These are phyloP conservation scores for Sycophila sp. DNA, from an alignment of 1,140 invertebrate species.

Conservation along the genomic window DNA sequence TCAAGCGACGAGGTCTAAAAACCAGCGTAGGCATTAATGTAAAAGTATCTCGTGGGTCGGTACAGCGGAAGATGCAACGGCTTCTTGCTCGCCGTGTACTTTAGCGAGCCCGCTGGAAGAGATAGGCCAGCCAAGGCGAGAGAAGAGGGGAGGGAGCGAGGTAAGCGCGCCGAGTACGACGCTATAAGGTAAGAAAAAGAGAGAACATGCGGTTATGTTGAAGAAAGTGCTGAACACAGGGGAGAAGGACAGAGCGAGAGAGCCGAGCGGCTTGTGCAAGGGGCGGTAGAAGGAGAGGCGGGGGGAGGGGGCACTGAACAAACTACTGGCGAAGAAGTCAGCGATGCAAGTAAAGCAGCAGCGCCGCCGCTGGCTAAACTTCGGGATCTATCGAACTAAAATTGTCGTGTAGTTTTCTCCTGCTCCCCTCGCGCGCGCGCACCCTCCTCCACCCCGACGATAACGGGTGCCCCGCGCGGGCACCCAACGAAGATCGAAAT, in stretches of 20 bases:
- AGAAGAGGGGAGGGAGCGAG: background rate
- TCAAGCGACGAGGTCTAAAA: slow-evolving; percentile 9
- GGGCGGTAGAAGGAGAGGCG: slow-evolving; percentile 10
- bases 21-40: slow-evolving; percentile 20
- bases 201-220: slow-evolving; percentile 50
- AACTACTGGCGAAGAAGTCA: slow-evolving; percentile 65
- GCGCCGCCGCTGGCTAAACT: slow-evolving; percentile 62
- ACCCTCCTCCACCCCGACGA: slow-evolving; percentile 21
- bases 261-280: slow-evolving; percentile 11
- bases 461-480: slow-evolving; percentile 30
- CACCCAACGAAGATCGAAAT: slow-evolving; percentile 37
- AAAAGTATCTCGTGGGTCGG: slow-evolving; percentile 23
- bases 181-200: slow-evolving; percentile 29
- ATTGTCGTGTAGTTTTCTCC: slow-evolving; percentile 64
- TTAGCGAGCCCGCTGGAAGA: background rate
- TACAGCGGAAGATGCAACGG: slow-evolving; percentile 1
- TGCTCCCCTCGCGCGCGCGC: slow-evolving; percentile 46
- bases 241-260: slow-evolving; percentile 14
- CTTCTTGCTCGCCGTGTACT: slow-evolving; percentile 13
- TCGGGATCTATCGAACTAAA: slow-evolving; percentile 65
- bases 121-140: background rate
- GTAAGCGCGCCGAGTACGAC: slow-evolving; percentile 41
- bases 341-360: slow-evolving; percentile 57
- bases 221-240: slow-evolving; percentile 39
- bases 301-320: slow-evolving; percentile 53